phyloP scores from a whole-genome alignment of 2,888 invertebrate species.

The Pycnomerus fuliginosus region DNA sequence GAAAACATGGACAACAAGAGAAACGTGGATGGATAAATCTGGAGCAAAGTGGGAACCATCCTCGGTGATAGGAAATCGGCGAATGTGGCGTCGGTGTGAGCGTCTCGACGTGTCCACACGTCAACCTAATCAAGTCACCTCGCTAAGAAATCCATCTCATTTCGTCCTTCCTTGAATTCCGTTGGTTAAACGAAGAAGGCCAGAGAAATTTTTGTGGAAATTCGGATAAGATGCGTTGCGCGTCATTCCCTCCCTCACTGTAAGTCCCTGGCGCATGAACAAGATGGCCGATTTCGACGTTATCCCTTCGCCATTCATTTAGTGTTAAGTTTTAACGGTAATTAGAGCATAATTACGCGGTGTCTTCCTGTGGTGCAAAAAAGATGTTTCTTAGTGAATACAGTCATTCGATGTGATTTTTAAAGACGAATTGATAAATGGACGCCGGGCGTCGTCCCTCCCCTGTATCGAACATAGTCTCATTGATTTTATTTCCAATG shows the following conservation, averaged over 20 bases:
- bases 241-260: constrained; percentile 29
- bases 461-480: constrained; percentile 30
- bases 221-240: constrained; percentile 40
- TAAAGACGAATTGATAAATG: no score
- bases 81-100: constrained; percentile 42
- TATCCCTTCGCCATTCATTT: constrained; percentile 40
- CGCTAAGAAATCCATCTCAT: constrained; percentile 31
- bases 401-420: no score
- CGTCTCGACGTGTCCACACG: constrained; percentile 43
- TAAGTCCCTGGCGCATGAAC: constrained; percentile 41
- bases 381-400: no score
- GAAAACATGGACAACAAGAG: neutral
- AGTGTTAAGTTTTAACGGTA: constrained; percentile 39
- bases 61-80: constrained; percentile 41
- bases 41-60: constrained; percentile 8
- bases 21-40: neutral
- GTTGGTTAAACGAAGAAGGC: constrained; percentile 30
- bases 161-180: constrained; percentile 22
- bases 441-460: constrained; percentile 22
- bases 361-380: no score
- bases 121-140: constrained; percentile 37
- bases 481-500: constrained; percentile 43
- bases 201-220: constrained; percentile 34
- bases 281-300: constrained; percentile 47
- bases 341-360: constrained; percentile 39